Evolutionary conservation across 2,113 vertebrate species (phyloP).

Genomic region (Cacatua alba): DNA sequence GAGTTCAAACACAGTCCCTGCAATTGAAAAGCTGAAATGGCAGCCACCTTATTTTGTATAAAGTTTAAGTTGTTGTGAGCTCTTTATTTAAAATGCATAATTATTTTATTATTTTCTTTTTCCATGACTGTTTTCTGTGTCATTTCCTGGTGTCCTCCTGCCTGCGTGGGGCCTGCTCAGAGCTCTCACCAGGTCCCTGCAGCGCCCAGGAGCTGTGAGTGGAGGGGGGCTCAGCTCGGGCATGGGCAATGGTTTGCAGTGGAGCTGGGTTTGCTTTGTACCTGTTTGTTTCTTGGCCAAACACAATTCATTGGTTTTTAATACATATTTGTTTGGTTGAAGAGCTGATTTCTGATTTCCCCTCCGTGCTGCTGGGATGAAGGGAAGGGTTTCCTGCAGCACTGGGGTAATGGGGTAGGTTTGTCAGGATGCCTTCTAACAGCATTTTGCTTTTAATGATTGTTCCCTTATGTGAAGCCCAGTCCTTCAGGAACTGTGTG

Average conservation of each 20-base stretch:
- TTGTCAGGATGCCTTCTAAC: background rate
- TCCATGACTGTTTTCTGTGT: background rate
- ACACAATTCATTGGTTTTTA: background rate
- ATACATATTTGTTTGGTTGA: background rate
- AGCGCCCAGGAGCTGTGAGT: background rate
- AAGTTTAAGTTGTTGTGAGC: background rate
- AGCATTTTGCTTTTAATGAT: background rate
- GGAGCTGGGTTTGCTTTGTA: background rate
- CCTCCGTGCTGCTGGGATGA: background rate
- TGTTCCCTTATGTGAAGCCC: background rate
- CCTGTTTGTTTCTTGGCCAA: background rate
- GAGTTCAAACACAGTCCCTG: background rate
- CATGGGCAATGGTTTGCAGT: background rate
- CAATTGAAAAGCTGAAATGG: background rate
- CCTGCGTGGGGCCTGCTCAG: background rate
- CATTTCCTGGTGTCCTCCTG: background rate
- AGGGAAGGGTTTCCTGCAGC: background rate
- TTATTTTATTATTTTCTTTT: background rate
- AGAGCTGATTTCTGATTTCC: background rate
- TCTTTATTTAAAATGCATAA: slow-evolving; percentile 45
- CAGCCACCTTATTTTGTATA: slow-evolving; percentile 1
- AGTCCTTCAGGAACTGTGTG: background rate
- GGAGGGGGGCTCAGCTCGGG: background rate
- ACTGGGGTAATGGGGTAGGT: background rate
- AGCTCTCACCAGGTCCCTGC: background rate